Conservation (phyloP, 2,888 invertebrate genomes). For the Exephanes ischioxanthus region DNA sequence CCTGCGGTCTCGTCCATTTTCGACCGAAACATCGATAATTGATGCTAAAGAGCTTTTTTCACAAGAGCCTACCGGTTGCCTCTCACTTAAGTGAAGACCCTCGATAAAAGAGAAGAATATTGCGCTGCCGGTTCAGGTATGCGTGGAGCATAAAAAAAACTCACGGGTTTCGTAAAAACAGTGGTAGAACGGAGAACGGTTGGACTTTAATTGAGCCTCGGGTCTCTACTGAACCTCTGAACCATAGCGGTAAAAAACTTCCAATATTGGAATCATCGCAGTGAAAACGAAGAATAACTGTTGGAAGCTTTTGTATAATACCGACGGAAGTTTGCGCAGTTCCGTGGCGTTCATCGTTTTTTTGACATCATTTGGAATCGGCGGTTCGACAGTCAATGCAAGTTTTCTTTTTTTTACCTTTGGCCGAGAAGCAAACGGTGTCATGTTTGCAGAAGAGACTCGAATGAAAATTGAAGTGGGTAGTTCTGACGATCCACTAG, state of each 20-base stretch:
- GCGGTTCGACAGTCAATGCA: not conserved
- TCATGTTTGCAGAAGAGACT: not conserved
- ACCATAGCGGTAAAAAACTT: not conserved
- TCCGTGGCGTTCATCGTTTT: not conserved
- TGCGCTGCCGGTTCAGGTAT: not conserved
- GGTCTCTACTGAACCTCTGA: not conserved
- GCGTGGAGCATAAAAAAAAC: constrained; percentile 1
- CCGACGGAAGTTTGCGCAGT: not conserved
- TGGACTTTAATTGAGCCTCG: not conserved
- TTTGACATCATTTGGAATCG: not conserved
- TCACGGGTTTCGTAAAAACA: not conserved
- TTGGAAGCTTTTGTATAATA: not conserved
- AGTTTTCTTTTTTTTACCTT: not conserved
- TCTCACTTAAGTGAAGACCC: not conserved
- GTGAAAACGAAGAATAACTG: not conserved
- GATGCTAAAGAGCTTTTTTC: not conserved
- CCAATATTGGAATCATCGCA: constrained; percentile 6
- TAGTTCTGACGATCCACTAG: not conserved
- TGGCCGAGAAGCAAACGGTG: not conserved
- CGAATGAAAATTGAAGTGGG: constrained; percentile 7
- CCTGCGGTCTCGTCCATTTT: not conserved
- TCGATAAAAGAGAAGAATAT: not conserved
- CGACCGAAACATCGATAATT: constrained; percentile 11
- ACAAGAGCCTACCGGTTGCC: not conserved
- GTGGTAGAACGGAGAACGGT: not conserved